Evolutionary conservation across 2,113 vertebrate species (phyloP).

Genomic region (Sapajus apella): DNA sequence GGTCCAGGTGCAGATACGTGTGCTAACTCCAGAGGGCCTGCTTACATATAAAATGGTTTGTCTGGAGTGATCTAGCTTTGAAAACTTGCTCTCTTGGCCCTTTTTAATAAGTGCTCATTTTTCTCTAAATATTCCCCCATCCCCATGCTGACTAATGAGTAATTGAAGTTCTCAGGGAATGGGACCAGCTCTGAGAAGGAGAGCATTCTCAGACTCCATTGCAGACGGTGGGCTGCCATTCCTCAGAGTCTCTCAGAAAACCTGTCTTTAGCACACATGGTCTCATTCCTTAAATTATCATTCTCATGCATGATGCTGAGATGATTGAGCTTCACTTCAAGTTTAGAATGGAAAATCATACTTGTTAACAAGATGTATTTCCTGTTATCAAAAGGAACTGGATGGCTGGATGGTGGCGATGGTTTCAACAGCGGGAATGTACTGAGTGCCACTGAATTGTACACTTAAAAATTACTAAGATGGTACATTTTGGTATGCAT

Average conservation of each 20-base stretch:
- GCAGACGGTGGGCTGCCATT: not conserved
- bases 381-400: conserved; percentile 28
- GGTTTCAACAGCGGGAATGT: not conserved
- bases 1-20: conserved; percentile 80
- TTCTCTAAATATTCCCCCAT: conserved; percentile 68
- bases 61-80: conserved; percentile 68
- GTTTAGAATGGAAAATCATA: conserved; percentile 17
- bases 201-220: not conserved
- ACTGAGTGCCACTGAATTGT: not conserved
- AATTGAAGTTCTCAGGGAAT: conserved; percentile 65
- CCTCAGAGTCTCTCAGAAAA: conserved; percentile 31
- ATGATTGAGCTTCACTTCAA: conserved; percentile 15
- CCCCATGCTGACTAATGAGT: conserved; percentile 70
- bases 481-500: not conserved
- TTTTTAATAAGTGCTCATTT: conserved; percentile 75
- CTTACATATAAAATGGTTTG: conserved; percentile 71
- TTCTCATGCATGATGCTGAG: not conserved
- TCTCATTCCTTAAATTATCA: not conserved
- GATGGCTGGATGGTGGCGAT: not conserved
- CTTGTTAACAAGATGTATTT: not conserved
- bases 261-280: not conserved
- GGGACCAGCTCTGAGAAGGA: conserved; percentile 58
- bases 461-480: not conserved
- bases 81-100: conserved; percentile 77
- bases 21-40: conserved; percentile 78